phyloP scores from a whole-genome alignment of 2,888 invertebrate genomes.

The Ichneumon xanthorius region DNA sequence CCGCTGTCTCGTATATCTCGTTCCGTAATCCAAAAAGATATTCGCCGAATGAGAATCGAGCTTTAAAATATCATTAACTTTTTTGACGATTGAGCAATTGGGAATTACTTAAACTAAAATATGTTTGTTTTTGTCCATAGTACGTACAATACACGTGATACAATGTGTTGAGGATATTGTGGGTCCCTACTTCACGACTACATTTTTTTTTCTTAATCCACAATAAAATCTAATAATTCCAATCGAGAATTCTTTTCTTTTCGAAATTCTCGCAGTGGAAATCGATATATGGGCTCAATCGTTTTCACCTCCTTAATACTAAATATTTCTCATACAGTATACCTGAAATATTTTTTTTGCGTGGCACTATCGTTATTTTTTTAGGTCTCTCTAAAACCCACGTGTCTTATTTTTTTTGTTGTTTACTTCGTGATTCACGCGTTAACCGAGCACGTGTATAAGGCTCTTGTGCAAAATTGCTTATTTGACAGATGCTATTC shows the following conservation, averaged over 20 bases:
- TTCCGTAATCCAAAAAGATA: slow-evolving; percentile 11
- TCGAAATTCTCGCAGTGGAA: slow-evolving; percentile 64
- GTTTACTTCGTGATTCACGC: slow-evolving; percentile 50
- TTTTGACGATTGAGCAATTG: slow-evolving; percentile 61
- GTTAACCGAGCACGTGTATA: slow-evolving; percentile 65
- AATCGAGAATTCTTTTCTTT: slow-evolving; percentile 52
- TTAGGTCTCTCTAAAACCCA: slow-evolving; percentile 57
- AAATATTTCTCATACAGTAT: slow-evolving; percentile 68
- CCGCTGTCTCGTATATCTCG: background rate
- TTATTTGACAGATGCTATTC: slow-evolving; percentile 62
- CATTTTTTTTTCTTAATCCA: slow-evolving; percentile 61
- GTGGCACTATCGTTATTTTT: slow-evolving; percentile 69
- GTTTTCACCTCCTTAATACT: slow-evolving; percentile 65
- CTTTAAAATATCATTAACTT: background rate
- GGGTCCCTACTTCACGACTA: slow-evolving; percentile 74
- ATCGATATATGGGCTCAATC: slow-evolving; percentile 63
- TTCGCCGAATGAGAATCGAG: background rate
- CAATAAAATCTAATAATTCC: slow-evolving; percentile 72
- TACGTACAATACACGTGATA: slow-evolving; percentile 68
- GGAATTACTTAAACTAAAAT: slow-evolving; percentile 68
- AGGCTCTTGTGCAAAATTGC: slow-evolving; percentile 74
- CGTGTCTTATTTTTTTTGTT: slow-evolving; percentile 11
- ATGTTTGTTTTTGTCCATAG: slow-evolving; percentile 44
- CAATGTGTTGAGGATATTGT: slow-evolving; percentile 71
- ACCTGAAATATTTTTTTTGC: slow-evolving; percentile 72